phyloP scores from a whole-genome alignment of 2,888 invertebrate genomes.

The Cerceris rybyensis region DNA sequence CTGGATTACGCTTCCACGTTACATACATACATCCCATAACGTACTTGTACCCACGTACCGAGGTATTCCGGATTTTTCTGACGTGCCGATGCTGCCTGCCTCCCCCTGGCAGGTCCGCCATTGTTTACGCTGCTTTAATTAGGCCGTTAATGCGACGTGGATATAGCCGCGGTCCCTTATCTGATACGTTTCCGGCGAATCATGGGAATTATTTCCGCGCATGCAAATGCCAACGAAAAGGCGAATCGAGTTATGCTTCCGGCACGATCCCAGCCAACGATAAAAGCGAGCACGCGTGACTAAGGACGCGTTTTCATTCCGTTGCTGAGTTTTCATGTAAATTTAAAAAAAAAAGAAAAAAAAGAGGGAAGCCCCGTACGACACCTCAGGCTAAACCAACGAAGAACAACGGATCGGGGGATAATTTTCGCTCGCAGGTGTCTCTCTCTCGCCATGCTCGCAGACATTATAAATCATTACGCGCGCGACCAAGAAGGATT shows the following conservation, averaged over 20 bases:
- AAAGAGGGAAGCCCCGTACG: no score
- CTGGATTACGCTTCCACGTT: constrained; percentile 35
- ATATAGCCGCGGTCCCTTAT: constrained; percentile 61
- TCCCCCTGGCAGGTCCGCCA: constrained; percentile 29
- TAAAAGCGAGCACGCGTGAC: constrained; percentile 59
- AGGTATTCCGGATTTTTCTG: constrained; percentile 50
- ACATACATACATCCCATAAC: no score
- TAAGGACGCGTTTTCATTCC: constrained; percentile 47
- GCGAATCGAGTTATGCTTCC: constrained; percentile 77
- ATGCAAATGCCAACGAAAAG: constrained; percentile 78
- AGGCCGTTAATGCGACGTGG: constrained; percentile 62
- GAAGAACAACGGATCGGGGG: no score
- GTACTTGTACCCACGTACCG: no score
- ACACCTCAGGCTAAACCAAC: no score
- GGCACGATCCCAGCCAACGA: constrained; percentile 68
- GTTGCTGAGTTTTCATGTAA: constrained; percentile 18
- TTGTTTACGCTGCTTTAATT: constrained; percentile 69
- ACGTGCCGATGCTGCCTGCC: constrained; percentile 33
- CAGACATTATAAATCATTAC: neutral
- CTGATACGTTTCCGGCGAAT: constrained; percentile 71
- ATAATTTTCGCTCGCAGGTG: no score
- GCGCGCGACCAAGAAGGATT: no score
- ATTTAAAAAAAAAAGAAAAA: neutral
- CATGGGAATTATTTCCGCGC: constrained; percentile 77
- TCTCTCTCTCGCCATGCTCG: neutral